A percentile compares a stretch with the other conserved stretches of the same genome.
phyloP scores from a whole-genome alignment of 2,113 vertebrate genomes.

The Caranx ignobilis region DNA sequence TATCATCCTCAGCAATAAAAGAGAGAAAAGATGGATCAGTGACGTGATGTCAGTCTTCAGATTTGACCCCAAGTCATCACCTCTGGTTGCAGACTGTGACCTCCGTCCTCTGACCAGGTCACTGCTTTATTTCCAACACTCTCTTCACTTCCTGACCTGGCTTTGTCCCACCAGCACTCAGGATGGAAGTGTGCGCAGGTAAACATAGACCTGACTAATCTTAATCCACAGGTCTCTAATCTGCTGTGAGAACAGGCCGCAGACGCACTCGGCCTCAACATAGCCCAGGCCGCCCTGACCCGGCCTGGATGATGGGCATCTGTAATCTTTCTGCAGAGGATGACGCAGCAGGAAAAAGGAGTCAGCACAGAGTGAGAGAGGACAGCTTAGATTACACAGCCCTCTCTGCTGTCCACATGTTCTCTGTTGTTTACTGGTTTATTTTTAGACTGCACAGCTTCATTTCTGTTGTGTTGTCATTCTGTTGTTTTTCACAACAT shows the following conservation, averaged over 20 bases:
- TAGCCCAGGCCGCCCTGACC: not conserved
- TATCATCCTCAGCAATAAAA: no score
- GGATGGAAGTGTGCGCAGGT: conserved; percentile 6
- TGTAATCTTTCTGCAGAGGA: not conserved
- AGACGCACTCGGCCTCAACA: not conserved
- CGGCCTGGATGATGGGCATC: conserved; percentile 5
- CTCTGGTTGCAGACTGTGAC: not conserved
- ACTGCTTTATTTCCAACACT: conserved; percentile 8
- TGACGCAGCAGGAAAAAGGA: conserved; percentile 30
- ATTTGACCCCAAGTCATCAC: not conserved
- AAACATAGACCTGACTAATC: conserved; percentile 51
- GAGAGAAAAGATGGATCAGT: no score
- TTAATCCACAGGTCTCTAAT: conserved; percentile 64
- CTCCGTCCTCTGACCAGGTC: conserved; percentile 27
- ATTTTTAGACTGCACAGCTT: not conserved
- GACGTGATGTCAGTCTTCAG: no score
- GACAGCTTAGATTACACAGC: not conserved
- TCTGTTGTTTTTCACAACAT: not conserved
- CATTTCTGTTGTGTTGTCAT: not conserved
- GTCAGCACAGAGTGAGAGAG: not conserved
- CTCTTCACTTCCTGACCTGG: conserved; percentile 33
- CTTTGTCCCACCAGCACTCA: not conserved
- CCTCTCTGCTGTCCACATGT: not conserved
- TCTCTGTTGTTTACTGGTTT: not conserved
- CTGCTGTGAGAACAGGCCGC: conserved; percentile 49